phyloP scores from a whole-genome alignment of 1,140 invertebrate genomes.

The Calliopsis andreniformis region DNA sequence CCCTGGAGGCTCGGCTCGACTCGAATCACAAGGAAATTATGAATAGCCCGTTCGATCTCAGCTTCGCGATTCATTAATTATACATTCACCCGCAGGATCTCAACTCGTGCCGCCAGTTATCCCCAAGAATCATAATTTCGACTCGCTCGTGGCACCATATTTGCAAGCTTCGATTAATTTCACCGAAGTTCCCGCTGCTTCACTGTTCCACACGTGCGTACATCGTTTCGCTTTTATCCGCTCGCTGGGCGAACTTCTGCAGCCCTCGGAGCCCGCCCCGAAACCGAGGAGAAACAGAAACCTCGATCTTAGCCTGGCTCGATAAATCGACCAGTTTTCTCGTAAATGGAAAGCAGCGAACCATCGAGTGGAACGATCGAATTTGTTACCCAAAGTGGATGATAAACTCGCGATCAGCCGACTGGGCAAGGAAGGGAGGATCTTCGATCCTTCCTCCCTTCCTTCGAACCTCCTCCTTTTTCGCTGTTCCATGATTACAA shows the following conservation, averaged over 20 bases:
- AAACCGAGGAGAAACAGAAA: neutral
- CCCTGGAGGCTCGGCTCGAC: neutral
- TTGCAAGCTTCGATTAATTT: conserved; percentile 24
- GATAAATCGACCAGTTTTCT: neutral
- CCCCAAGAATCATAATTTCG: conserved; percentile 38
- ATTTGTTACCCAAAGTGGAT: neutral
- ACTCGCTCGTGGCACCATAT: neutral
- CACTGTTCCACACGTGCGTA: conserved; percentile 7
- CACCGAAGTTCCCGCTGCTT: conserved; percentile 18
- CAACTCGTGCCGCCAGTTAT: neutral
- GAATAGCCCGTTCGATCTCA: conserved; percentile 8
- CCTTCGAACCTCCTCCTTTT: neutral
- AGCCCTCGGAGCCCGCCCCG: neutral
- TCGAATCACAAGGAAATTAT: neutral
- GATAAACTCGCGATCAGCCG: conserved; percentile 17
- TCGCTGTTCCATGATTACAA: conserved; percentile 50
- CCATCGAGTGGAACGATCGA: no score
- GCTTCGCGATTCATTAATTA: conserved; percentile 38
- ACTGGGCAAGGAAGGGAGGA: no score
- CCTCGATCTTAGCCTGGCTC: neutral
- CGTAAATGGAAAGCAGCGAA: neutral
- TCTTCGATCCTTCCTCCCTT: neutral
- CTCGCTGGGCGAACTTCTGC: neutral
- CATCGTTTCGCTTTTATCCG: conserved; percentile 37
- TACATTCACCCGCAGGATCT: neutral